Evolutionary conservation across 2,888 invertebrate genomes (phyloP), one percentile per base, ranked within the genome.

Genomic region (Zaprionus lineosus): DNA sequence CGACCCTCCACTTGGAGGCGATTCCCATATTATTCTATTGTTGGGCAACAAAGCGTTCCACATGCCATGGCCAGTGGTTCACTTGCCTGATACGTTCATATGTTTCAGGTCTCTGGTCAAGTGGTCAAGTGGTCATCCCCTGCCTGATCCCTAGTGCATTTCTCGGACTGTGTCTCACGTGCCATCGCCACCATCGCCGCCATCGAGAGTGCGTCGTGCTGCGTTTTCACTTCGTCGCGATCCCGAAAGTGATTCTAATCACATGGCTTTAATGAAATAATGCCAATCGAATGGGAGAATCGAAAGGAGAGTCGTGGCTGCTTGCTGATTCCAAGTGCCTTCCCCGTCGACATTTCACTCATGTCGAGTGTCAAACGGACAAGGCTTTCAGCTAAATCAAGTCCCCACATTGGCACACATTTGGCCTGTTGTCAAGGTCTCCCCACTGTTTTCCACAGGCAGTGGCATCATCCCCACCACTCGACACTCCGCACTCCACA

Each of bases 171-270:
- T 24, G 24, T 24, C 24, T 24, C 24, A 24, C 24, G 24, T 24
- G 24, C 6, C 24, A n/a, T n/a, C n/a, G n/a, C n/a, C n/a, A n/a
- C n/a, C n/a, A n/a, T n/a, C n/a, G n/a, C n/a, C 83, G 67, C 83
- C 79, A 79, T 71, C 73, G 65, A 83, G 68, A 79, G 79, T 83
- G 78, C 78, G 71, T 72, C 44, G 40, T 50, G 52, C 34, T 47
- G 53, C 15, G 60, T 76, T 76, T 83, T 84, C 74, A 79, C 78
- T 83, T 62, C 24, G 51, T 65, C 46, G 59, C 60, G 37, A 60
- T 50, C 83, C 72, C 53, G 78, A 78, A 78, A 78, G 78, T 78
- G 78, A 83, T 78, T 79, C 81, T 71, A 70, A 83, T 78, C 83
- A 75, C 60, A 67, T 55, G 63, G 66, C 72, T 64, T 78, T 69